A percentile compares a stretch with the other conserved stretches of the same genome.
Evolutionary conservation across 2,888 invertebrate species (phyloP).

Genomic region (Xanthostigma xanthostigma): DNA sequence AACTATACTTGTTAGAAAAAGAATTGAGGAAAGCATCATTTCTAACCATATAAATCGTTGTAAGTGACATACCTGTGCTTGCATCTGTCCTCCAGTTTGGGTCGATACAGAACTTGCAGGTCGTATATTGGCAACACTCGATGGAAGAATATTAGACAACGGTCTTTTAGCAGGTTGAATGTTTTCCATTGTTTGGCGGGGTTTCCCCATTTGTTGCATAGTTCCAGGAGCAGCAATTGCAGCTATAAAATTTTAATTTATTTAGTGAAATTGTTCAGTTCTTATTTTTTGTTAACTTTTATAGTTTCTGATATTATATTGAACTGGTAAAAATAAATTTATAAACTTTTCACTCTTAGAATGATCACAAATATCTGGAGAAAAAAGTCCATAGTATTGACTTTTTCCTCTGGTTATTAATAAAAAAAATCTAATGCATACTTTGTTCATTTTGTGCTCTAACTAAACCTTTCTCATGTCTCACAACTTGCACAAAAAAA

Average conservation of each 20-base stretch:
- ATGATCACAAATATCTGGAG: not conserved
- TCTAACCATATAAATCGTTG: not conserved
- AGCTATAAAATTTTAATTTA: slow-evolving; percentile 15
- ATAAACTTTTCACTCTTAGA: not conserved
- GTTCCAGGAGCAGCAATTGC: slow-evolving; percentile 29
- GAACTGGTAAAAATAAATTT: not conserved
- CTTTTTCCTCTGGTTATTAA: no score
- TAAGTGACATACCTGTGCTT: slow-evolving; percentile 28
- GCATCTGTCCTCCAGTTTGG: slow-evolving; percentile 50
- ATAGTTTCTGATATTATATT: not conserved
- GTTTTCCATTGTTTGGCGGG: slow-evolving; percentile 35
- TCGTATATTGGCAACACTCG: slow-evolving; percentile 45
- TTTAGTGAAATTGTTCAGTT: slow-evolving; percentile 6
- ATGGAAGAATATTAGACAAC: slow-evolving; percentile 27
- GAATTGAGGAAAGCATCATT: not conserved
- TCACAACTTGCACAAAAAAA: no score
- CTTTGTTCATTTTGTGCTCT: not conserved
- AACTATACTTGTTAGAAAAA: not conserved
- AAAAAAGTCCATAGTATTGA: no score
- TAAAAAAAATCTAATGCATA: no score
- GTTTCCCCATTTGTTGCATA: slow-evolving; percentile 33
- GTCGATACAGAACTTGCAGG: slow-evolving; percentile 75
- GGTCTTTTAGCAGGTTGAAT: slow-evolving; percentile 34
- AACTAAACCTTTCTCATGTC: no score
- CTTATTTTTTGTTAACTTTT: not conserved